Conservation (phyloP, 2,888 invertebrate species). For the Brachyptera risi region DNA sequence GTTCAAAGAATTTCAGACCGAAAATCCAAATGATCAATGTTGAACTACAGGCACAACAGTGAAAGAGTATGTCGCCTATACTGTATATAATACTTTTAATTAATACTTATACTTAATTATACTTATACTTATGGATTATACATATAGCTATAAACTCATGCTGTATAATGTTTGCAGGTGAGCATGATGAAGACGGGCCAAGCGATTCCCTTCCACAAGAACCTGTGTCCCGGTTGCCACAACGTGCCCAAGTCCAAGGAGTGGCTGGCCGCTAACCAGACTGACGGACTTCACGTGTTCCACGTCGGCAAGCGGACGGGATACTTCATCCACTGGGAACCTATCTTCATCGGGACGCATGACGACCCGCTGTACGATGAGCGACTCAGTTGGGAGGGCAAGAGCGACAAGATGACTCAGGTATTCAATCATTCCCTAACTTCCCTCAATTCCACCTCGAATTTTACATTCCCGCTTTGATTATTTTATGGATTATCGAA, state of each 20-base stretch:
- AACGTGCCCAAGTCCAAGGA: constrained; percentile 80
- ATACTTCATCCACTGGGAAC: constrained; percentile 83
- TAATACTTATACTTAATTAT: no score
- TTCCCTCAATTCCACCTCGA: no score
- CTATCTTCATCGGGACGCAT: constrained; percentile 89
- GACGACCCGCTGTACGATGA: constrained; percentile 86
- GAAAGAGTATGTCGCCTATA: no score
- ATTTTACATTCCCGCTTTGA: no score
- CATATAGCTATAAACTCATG: no score
- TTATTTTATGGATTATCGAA: no score
- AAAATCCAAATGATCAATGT: no score
- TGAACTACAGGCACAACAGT: no score
- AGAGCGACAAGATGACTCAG: constrained; percentile 95
- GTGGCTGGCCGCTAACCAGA: constrained; percentile 73
- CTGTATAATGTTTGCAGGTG: constrained; percentile 48
- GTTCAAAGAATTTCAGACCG: no score
- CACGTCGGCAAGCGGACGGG: constrained; percentile 79
- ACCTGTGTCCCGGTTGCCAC: constrained; percentile 84
- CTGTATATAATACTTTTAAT: no score
- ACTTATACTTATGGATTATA: no score
- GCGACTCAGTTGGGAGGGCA: constrained; percentile 90
- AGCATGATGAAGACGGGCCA: constrained; percentile 70
- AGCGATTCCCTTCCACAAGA: constrained; percentile 89
- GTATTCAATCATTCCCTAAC: constrained; percentile 48
- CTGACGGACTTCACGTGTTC: constrained; percentile 70